Evolutionary conservation across 2,797 vertebrate species (phyloP).

Genomic region (Chiloscyllium punctatum): DNA sequence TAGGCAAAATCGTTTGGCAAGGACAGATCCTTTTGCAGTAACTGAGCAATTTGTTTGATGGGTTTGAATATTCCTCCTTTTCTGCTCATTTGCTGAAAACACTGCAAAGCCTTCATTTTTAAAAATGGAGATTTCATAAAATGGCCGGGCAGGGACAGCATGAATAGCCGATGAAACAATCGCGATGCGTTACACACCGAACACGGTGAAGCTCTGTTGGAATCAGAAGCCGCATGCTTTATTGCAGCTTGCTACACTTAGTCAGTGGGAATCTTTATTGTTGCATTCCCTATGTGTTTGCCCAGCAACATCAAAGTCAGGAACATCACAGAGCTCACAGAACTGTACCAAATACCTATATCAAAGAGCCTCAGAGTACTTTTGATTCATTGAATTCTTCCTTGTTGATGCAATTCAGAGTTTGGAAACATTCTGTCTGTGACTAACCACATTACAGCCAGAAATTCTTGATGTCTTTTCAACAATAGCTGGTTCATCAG

Average conservation of each 20-base stretch:
- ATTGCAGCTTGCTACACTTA: not conserved
- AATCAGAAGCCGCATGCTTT: not conserved
- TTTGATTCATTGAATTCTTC: slow-evolving; percentile 36
- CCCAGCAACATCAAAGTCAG: slow-evolving; percentile 22
- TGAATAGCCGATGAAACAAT: not conserved
- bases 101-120: not conserved
- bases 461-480: slow-evolving; percentile 34
- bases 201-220: not conserved
- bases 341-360: slow-evolving; percentile 26
- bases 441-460: slow-evolving; percentile 37
- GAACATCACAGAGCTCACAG: slow-evolving; percentile 31
- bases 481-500: slow-evolving; percentile 20
- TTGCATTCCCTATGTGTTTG: slow-evolving; percentile 28
- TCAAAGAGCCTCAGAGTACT: slow-evolving; percentile 11
- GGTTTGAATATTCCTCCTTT: not conserved
- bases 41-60: not conserved
- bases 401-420: slow-evolving; percentile 18
- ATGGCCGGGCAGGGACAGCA: not conserved
- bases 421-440: slow-evolving; percentile 34
- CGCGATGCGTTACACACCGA: not conserved
- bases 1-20: not conserved
- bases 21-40: not conserved
- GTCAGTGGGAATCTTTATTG: slow-evolving; percentile 34
- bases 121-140: not conserved
- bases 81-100: not conserved